Percentiles rank a stretch among this genome's conserved stretches.
phyloP scores from a whole-genome alignment of 1,140 invertebrate species.

The Drosophila bifasciata region DNA sequence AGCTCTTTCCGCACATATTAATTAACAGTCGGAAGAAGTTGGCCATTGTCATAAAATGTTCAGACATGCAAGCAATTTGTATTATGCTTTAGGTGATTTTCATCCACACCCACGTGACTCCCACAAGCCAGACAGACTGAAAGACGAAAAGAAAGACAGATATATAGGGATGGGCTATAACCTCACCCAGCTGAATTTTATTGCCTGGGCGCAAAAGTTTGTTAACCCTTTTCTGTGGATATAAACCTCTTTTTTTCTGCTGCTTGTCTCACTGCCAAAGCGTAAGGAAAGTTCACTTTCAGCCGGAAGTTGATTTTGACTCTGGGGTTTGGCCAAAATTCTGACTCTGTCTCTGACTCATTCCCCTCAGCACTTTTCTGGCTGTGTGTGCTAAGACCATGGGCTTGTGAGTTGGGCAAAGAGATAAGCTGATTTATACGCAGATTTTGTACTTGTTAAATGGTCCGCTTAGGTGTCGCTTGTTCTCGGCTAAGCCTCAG shows the following conservation, averaged over 20 bases:
- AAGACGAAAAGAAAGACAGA: constrained; percentile 1
- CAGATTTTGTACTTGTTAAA: constrained; percentile 75
- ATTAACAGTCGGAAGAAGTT: constrained; percentile 48
- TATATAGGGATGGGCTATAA: background rate
- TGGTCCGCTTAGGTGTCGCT: constrained; percentile 28
- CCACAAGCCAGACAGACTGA: background rate
- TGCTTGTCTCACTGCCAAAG: constrained; percentile 5
- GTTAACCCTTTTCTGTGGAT: constrained; percentile 66
- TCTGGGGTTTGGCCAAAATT: constrained; percentile 65
- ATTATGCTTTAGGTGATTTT: constrained; percentile 41
- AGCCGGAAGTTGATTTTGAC: constrained; percentile 66
- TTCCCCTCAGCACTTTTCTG: constrained; percentile 35
- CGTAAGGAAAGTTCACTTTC: constrained; percentile 70
- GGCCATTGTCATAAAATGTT: constrained; percentile 69
- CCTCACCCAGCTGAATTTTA: constrained; percentile 51
- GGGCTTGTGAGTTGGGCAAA: constrained; percentile 49
- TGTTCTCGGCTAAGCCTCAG: constrained; percentile 11
- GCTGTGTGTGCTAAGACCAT: constrained; percentile 54
- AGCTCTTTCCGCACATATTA: constrained; percentile 42
- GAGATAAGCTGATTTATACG: constrained; percentile 76
- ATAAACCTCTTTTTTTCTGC: constrained; percentile 50
- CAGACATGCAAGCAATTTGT: constrained; percentile 81
- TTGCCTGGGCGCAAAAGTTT: constrained; percentile 65
- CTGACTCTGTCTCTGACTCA: constrained; percentile 77
- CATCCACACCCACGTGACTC: constrained; percentile 13